Base-by-base conservation (phyloP, 2,797 vertebrate genomes). In the Molossus molossus region DNA sequence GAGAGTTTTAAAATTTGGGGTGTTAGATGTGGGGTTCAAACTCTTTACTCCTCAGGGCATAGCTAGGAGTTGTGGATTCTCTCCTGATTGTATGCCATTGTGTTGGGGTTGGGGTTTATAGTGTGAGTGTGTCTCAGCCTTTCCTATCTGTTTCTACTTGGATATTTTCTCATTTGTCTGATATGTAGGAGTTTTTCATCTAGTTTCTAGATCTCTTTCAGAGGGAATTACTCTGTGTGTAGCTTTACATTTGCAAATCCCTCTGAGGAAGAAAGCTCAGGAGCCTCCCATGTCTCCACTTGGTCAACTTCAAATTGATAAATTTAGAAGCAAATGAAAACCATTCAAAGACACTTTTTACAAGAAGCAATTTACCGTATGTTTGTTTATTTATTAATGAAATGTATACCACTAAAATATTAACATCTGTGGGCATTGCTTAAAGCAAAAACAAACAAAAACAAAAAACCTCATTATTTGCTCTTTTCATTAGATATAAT, bases 281-380 rank as follows among this genome's bases (percentile, higher is more conserved):
- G 45, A 77, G 10, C 20, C 9, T 65, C 21, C 81, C 76, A 18
- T 65, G 37, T 87, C 18, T 93, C 55, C 2, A 60, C 10, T 80
- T 81, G 14, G 25, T 64, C 21, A 18, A 72, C n/a, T 70, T 55
- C 20, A 12, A 76, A 82, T 82, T 75, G 1, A 55, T 65, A 90
- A 80, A 85, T 87, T 94, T 83, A 73, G 48, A 95, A 90, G 23
- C 33, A 87, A 81, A 58, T 82, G 65, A 94, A 94, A 92, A 87
- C 9, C 25, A 81, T 73, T 90, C 18, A 70, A 85, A 87, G 67
- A 70, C 48, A 53, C 45, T 64, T 37, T 72, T 85, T 76, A 40
- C 0, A 57, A 87, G 69, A 94, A 72, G 21, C n/a, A 90, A 69
- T 67, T 84, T 62, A 73, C 10, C 60, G 76, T 93, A 45, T 60